phyloP scores from a whole-genome alignment of 2,888 invertebrate genomes.

The Adela reaumurella region DNA sequence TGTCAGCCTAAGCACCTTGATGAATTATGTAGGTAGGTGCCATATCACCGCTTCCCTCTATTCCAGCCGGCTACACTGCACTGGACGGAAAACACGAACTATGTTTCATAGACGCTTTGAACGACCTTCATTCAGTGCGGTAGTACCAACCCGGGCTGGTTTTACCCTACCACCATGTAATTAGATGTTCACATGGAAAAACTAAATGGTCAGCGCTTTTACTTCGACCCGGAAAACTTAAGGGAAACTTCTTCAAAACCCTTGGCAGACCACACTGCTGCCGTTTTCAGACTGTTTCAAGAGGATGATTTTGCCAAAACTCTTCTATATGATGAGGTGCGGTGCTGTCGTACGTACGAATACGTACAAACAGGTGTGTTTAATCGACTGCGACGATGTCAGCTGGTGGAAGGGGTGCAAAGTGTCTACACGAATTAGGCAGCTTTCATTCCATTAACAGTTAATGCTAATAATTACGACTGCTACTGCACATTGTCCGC shows the following conservation, averaged over 20 bases:
- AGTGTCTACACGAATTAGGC: conserved; percentile 2
- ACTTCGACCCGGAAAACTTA: not conserved
- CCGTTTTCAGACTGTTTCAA: not conserved
- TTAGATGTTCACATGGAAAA: conserved; percentile 10
- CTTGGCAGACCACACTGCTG: not conserved
- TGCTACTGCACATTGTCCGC: conserved; percentile 9
- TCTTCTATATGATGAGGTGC: conserved; percentile 4
- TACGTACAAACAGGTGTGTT: conserved; percentile 1
- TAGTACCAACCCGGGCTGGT: too few species aligned
- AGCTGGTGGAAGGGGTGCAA: conserved; percentile 1
- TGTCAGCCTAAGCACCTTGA: too few species aligned
- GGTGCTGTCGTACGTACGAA: not conserved
- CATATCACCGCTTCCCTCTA: too few species aligned
- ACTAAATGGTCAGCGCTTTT: conserved; percentile 8
- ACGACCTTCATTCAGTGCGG: too few species aligned
- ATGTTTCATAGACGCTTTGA: too few species aligned
- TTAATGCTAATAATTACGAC: conserved; percentile 1
- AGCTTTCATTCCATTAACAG: not conserved
- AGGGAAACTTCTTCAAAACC: not conserved
- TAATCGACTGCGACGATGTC: conserved; percentile 1
- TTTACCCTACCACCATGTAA: conserved; percentile 8
- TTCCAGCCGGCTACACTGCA: too few species aligned
- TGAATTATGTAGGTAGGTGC: too few species aligned
- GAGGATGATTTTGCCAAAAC: conserved; percentile 5
- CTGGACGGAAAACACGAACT: too few species aligned